phyloP scores from a whole-genome alignment of 2,888 invertebrate genomes.

The Tetragnatha montana region DNA sequence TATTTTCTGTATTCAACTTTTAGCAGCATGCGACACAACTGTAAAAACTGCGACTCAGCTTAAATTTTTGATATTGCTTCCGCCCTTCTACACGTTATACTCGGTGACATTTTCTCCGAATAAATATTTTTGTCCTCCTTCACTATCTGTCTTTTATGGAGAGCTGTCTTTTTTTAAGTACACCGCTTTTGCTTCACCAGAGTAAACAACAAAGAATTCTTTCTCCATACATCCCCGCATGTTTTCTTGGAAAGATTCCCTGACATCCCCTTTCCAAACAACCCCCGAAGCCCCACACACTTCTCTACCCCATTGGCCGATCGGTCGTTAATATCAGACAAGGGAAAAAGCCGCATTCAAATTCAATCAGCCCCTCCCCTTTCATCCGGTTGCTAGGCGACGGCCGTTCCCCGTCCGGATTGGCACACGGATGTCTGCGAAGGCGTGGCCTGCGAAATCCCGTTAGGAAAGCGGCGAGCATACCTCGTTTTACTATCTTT shows the following conservation, averaged over 20 bases:
- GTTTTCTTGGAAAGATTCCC: neutral
- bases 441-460: constrained; percentile 33
- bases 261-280: constrained; percentile 8
- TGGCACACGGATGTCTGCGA: constrained; percentile 12
- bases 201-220: neutral
- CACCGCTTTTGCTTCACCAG: neutral
- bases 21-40: neutral
- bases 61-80: neutral
- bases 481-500: constrained; percentile 25
- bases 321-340: constrained; percentile 36
- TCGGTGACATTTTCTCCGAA: neutral
- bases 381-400: constrained; percentile 50
- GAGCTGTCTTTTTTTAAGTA: neutral
- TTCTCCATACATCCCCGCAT: neutral
- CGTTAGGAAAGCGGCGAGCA: constrained; percentile 3
- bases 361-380: constrained; percentile 41
- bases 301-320: constrained; percentile 33
- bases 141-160: neutral
- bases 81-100: neutral
- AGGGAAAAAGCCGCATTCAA: constrained; percentile 9
- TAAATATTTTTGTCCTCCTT: neutral
- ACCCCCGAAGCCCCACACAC: neutral
- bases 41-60: neutral
- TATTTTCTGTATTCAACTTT: too few relatives aligned
- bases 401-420: neutral